phyloP scores from a whole-genome alignment of 2,888 invertebrate species.

The Meteorus colon region DNA sequence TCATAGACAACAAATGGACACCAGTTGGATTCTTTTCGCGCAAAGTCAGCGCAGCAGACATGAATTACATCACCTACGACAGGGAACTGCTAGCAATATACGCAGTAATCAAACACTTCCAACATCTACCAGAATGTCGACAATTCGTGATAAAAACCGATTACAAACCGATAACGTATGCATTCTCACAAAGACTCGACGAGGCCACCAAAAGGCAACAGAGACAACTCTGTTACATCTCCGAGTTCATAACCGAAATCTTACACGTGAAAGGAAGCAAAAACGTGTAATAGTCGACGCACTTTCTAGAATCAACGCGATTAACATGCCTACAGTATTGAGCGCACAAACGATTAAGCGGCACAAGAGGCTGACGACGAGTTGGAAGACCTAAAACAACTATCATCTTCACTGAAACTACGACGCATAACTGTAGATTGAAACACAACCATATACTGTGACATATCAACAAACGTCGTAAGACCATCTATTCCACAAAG shows the following conservation, averaged over 20 bases:
- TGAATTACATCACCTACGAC: constrained; percentile 54
- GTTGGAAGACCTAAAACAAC: constrained; percentile 3
- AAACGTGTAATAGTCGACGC: constrained; percentile 50
- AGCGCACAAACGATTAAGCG: constrained; percentile 11
- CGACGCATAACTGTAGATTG: constrained; percentile 15
- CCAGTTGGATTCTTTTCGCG: constrained; percentile 45
- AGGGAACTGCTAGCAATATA: constrained; percentile 46
- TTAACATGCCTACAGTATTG: constrained; percentile 40
- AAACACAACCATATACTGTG: constrained; percentile 44
- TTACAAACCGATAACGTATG: constrained; percentile 44
- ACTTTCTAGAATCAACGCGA: constrained; percentile 41
- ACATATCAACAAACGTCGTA: constrained; percentile 39
- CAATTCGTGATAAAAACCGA: constrained; percentile 42
- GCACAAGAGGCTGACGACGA: constrained; percentile 44
- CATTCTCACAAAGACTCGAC: constrained; percentile 32
- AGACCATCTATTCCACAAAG: constrained; percentile 35
- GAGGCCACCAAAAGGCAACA: constrained; percentile 40
- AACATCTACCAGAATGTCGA: constrained; percentile 40
- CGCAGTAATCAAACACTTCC: constrained; percentile 40
- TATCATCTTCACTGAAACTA: not conserved
- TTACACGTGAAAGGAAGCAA: constrained; percentile 44
- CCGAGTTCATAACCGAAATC: constrained; percentile 44
- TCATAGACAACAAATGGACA: constrained; percentile 27
- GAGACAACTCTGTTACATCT: constrained; percentile 42
- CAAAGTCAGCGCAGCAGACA: constrained; percentile 45